A percentile compares a stretch with the other conserved stretches of the same genome.
Evolutionary conservation across 2,797 vertebrate species (phyloP).

Genomic region (Heteromormyrus szaboi): DNA sequence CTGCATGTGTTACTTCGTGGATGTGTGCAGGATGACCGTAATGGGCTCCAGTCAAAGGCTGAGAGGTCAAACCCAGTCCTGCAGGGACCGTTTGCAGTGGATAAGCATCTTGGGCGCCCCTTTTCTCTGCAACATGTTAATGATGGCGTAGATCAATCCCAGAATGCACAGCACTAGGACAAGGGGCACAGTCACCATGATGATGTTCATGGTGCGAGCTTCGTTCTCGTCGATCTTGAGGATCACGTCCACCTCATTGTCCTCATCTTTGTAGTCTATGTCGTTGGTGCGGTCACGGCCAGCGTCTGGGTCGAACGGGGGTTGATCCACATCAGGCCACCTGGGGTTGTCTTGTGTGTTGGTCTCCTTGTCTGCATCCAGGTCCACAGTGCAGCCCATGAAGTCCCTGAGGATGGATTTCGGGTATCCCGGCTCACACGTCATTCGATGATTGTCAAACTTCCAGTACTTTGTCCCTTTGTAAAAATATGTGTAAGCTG

Average conservation of each 20-base stretch:
- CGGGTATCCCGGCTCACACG: slow-evolving; percentile 80
- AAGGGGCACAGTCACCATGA: slow-evolving; percentile 81
- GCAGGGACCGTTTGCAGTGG: slow-evolving; percentile 95
- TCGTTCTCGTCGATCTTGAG: slow-evolving; percentile 76
- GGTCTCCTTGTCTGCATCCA: slow-evolving; percentile 52
- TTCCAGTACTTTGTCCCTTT: slow-evolving; percentile 91
- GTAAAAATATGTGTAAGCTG: slow-evolving; percentile 92
- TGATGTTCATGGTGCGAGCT: slow-evolving; percentile 74
- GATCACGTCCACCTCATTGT: slow-evolving; percentile 74
- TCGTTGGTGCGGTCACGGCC: slow-evolving; percentile 39
- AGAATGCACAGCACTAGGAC: slow-evolving; percentile 83
- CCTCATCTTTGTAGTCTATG: slow-evolving; percentile 42
- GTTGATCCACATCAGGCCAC: slow-evolving; percentile 61
- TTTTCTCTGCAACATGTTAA: slow-evolving; percentile 88
- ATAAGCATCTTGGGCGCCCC: slow-evolving; percentile 79
- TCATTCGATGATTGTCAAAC: slow-evolving; percentile 77
- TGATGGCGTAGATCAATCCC: slow-evolving; percentile 76
- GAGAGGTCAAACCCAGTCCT: slow-evolving; percentile 87
- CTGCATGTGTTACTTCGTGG: slow-evolving; percentile 40
- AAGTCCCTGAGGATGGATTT: slow-evolving; percentile 91
- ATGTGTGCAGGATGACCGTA: slow-evolving; percentile 21
- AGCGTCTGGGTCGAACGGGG: slow-evolving; percentile 65
- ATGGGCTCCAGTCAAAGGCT: slow-evolving; percentile 13
- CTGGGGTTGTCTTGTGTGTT: slow-evolving; percentile 50
- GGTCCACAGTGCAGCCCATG: slow-evolving; percentile 78